A percentile compares a stretch with the other conserved stretches of the same genome.
phyloP scores from a whole-genome alignment of 2,888 invertebrate genomes.

The Ophion costatus region DNA sequence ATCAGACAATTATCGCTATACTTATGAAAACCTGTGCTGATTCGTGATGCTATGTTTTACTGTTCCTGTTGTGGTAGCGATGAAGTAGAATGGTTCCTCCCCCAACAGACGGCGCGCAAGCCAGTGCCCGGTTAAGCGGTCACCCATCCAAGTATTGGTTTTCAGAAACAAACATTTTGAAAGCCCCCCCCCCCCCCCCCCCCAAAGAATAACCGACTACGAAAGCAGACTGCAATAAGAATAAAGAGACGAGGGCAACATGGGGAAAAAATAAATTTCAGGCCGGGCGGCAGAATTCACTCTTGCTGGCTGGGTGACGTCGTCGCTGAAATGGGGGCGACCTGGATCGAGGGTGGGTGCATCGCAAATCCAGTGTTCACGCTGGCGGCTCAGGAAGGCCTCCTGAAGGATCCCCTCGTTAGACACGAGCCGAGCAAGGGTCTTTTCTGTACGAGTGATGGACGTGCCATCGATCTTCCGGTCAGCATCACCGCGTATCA shows the following conservation, averaged over 20 bases:
- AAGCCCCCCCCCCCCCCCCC: no score
- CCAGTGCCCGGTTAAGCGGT: no score
- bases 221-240: background rate
- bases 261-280: slow-evolving; percentile 74
- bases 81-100: no score
- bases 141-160: no score
- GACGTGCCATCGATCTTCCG: slow-evolving; percentile 87
- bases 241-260: background rate
- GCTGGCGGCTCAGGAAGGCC: slow-evolving; percentile 88
- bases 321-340: slow-evolving; percentile 91
- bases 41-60: no score
- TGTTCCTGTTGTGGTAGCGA: no score
- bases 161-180: no score
- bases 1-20: no score
- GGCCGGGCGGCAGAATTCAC: slow-evolving; percentile 91
- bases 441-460: slow-evolving; percentile 89
- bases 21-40: no score
- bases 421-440: slow-evolving; percentile 86
- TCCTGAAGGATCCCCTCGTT: slow-evolving; percentile 86
- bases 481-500: slow-evolving; percentile 88
- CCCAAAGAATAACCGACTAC: background rate
- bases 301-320: slow-evolving; percentile 91
- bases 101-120: no score
- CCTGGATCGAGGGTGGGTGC: slow-evolving; percentile 90
- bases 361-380: slow-evolving; percentile 89